Conservation (phyloP, 2,113 vertebrate species). For the Theristicus caerulescens region DNA sequence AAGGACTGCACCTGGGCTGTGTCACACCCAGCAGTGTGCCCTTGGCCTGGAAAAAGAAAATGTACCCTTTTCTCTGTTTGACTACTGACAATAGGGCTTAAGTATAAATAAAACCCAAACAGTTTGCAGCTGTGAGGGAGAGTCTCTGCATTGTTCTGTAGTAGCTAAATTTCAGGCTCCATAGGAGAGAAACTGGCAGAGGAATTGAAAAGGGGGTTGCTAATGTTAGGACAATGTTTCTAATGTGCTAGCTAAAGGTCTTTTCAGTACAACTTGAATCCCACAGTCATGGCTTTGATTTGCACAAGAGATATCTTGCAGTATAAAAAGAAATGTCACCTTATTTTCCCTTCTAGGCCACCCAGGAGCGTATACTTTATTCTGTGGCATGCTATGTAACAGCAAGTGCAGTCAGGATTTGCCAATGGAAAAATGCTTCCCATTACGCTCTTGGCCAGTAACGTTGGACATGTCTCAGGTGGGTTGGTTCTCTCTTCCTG, state of each 20-base stretch:
- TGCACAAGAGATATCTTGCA: neutral
- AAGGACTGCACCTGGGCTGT: neutral
- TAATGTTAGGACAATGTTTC: neutral
- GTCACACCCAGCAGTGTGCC: neutral
- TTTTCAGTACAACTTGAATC: neutral
- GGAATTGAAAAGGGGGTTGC: neutral
- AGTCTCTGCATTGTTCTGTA: neutral
- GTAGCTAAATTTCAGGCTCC: neutral
- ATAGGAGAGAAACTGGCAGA: neutral
- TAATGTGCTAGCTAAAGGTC: neutral
- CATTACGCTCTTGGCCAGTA: neutral
- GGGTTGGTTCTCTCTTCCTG: neutral
- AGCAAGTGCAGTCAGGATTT: neutral
- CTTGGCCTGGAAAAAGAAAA: neutral
- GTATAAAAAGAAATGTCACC: neutral
- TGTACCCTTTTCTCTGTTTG: neutral
- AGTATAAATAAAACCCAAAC: neutral
- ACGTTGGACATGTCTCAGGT: fast-evolving
- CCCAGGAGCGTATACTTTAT: neutral
- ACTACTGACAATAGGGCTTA: neutral
- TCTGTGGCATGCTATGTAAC: neutral
- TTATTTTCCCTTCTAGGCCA: neutral
- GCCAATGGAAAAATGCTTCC: neutral
- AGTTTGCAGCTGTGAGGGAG: neutral
- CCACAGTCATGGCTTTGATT: neutral